Percentiles rank a stretch among this genome's conserved stretches.
Conservation (phyloP, 1,140 invertebrate species). For the Dreissena rostriformis region DNA sequence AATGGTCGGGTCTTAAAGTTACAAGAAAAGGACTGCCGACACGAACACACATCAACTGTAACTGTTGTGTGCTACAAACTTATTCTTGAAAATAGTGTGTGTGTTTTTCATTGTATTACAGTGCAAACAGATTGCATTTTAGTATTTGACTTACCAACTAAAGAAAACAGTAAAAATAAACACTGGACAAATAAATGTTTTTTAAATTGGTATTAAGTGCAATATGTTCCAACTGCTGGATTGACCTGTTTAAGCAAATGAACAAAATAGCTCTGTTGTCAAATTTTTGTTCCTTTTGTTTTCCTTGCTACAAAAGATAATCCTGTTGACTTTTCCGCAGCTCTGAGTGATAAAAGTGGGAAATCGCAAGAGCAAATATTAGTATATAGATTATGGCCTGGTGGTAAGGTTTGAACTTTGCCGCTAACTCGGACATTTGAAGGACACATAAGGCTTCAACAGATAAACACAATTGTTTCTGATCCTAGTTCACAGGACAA, state of each 20-base stretch:
- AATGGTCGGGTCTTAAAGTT: too few species aligned
- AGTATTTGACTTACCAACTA: not conserved
- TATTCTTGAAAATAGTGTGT: too few species aligned
- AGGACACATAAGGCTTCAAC: not conserved
- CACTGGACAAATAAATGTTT: not conserved
- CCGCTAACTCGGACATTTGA: not conserved
- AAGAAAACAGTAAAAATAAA: not conserved
- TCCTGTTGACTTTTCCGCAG: conserved; percentile 13
- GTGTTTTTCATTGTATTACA: not conserved
- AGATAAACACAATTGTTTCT: not conserved
- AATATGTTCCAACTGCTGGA: conserved; percentile 29
- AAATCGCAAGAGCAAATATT: conserved; percentile 51
- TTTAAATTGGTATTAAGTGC: not conserved
- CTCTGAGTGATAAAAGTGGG: conserved; percentile 31
- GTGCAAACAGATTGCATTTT: not conserved
- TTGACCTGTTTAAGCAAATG: conserved; percentile 41
- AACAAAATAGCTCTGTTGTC: conserved; percentile 31
- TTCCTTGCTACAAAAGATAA: conserved; percentile 12
- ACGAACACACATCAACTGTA: too few species aligned
- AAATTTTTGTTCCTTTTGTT: not conserved
- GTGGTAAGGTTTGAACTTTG: conserved; percentile 30
- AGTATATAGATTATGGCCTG: conserved; percentile 36
- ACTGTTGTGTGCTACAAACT: too few species aligned
- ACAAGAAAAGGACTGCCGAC: too few species aligned
- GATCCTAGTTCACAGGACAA: not conserved